These are phyloP conservation scores for Brachyhypopomus gauderio DNA, from an alignment of 2,113 vertebrate species.

Conservation along the genomic window DNA sequence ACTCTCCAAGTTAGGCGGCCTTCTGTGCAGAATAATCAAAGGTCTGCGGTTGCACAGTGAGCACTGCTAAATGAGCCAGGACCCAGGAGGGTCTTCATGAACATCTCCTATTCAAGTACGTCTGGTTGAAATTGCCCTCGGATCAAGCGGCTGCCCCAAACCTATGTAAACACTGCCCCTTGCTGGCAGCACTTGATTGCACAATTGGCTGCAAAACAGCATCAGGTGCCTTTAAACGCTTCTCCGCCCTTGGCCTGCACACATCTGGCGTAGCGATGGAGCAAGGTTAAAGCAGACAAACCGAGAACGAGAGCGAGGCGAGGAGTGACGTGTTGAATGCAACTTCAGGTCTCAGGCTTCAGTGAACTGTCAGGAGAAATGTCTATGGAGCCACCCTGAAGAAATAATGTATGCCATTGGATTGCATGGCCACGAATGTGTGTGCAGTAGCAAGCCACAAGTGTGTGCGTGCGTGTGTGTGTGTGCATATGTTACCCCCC, in stretches of 20 bases:
- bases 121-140: conserved; percentile 18
- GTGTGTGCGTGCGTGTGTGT: background rate
- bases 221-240: background rate
- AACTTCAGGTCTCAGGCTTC: background rate
- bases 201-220: conserved; percentile 10
- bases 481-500: background rate
- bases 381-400: background rate
- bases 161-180: conserved; percentile 65
- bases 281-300: background rate
- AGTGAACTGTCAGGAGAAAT: background rate
- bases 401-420: background rate
- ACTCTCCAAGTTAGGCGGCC: background rate
- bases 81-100: background rate
- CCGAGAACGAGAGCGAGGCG: background rate
- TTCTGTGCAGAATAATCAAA: conserved; percentile 51
- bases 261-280: background rate
- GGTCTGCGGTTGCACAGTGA: conserved; percentile 49
- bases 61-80: conserved; percentile 35
- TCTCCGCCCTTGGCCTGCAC: background rate
- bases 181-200: conserved; percentile 52
- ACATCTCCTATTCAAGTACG: conserved; percentile 26
- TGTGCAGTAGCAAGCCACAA: background rate
- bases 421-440: background rate
- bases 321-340: no score
- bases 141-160: conserved; percentile 29